Evolutionary conservation across 53 echinoderm and acorn worm genomes (phyloP), one percentile per base, ranked within the genome.

Genomic region (Echinarachnius parma): DNA sequence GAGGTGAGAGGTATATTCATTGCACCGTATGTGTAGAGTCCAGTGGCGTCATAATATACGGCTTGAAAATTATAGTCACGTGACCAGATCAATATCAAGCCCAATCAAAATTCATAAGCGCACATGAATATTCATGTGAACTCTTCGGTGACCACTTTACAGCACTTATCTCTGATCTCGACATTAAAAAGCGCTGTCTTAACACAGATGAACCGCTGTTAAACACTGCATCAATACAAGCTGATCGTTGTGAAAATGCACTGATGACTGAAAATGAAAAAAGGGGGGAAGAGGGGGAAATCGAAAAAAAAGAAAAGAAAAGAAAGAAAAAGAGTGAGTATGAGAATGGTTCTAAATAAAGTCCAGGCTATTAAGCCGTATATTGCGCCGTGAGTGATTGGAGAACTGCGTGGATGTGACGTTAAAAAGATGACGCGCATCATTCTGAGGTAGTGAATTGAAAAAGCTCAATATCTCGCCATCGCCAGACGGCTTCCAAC

Each of bases 111-210:
- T 68, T 68, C 52, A 68, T 68, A 68, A 68, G 52, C 52, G 68
- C 50, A 50, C 68, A 68, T 68, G 37, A 68, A 68, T 68, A 68
- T 68, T 68, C 68, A 68, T 68, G 53, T 68, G 68, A 68, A 68
- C 68, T 68, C n/a, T n/a, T n/a, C 52, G 31, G 30, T 50, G 52
- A 68, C 68, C 68, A 68, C 68, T 68, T 68, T n/a, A n/a, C 27
- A 50, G 68, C 50, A 68, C 68, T 68, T 68, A 68, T 68, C 68
- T 29, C 34, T 9, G 68, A 68, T 68, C 68, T 31, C 32, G 34
- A 34, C 68, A 68, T 9, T 68, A 68, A 68, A 39, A 68, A 68
- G 4, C 68, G 31, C 50, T 52, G 68, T 68, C 68, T 68, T 68
- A 68, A 68, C 68, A 68, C 68, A 68, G 52, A 68, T 68, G 52